Evolutionary conservation across 2,113 vertebrate species (phyloP), one percentile per base, ranked within the genome.

Genomic region (Colius striatus): DNA sequence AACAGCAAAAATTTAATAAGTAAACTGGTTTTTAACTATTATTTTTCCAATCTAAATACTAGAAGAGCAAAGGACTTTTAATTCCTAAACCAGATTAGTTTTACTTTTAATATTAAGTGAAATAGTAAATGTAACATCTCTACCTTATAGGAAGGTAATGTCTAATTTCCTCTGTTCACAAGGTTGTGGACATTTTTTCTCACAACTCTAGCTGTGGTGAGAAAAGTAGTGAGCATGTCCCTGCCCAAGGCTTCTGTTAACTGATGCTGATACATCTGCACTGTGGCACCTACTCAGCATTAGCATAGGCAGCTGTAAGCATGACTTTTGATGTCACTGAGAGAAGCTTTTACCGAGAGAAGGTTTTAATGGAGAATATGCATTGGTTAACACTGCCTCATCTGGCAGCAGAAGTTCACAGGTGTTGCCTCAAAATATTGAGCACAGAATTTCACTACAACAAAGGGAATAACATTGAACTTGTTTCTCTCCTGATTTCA

Each of bases 1-100:
- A 96, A 96, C 93, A 96, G 83, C 72, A 90, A 94, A 92, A 90
- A 90, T 22, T 90, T 92, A 92, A 32, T 74, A 89, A 95, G 87
- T 91, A 94, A 95, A 91, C 61, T 94, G 32, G 0, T 16, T 68
- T 78, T 94, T 82, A 92, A 94, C 92, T 86, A 15, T 50, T 93
- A 66, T 67, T 26, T 0, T 9, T 51, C 65, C 14, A 23, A 50
- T 60, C 30, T 36, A 84, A 61, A 68, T 75, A 51, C 14, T 29
- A 0, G 19, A 75, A 68, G 19, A 90, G 16, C 21, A 61, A 54
- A 78, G 26, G 23, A 86, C 27, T 60, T 77, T 60, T 67, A 43
- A 65, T 88, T 88, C 15, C 25, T 75, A 65, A 53, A 58, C 10
- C 1, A 60, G 29, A 67, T 87, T 29, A 26, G 41, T 72, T 87